Evolutionary conservation across 2,888 invertebrate genomes (phyloP).

Genomic region (Ctenicera cuprea): DNA sequence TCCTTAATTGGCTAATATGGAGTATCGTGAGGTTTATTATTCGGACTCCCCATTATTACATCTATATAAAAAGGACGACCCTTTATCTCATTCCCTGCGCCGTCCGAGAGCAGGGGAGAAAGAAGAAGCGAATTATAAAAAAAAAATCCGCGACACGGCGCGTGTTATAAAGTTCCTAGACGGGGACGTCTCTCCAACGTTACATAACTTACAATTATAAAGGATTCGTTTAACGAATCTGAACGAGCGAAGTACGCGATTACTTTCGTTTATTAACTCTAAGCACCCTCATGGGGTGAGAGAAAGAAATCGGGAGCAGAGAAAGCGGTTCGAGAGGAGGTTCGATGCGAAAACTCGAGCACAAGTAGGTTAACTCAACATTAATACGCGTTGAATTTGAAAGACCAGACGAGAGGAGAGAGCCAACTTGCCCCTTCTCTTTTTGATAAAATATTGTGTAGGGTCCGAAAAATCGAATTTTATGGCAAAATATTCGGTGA

Average conservation of each 20-base stretch:
- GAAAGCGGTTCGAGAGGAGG: slow-evolving; percentile 30
- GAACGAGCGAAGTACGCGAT: slow-evolving; percentile 42
- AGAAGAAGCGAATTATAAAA: not conserved
- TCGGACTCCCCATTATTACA: slow-evolving; percentile 11
- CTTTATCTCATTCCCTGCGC: not conserved
- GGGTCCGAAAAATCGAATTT: not conserved
- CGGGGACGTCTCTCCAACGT: slow-evolving; percentile 1
- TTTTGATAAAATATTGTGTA: not conserved
- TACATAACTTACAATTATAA: slow-evolving; percentile 29
- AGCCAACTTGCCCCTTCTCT: not conserved
- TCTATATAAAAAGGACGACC: not conserved
- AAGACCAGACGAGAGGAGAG: not conserved
- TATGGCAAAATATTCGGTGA: slow-evolving; percentile 1
- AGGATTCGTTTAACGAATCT: slow-evolving; percentile 37
- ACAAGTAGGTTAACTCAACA: slow-evolving; percentile 27
- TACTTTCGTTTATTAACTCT: slow-evolving; percentile 47
- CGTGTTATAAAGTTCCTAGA: slow-evolving; percentile 17
- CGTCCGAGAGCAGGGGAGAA: not conserved
- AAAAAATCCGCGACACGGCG: slow-evolving; percentile 14
- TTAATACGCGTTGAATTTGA: slow-evolving; percentile 12
- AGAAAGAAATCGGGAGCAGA: slow-evolving; percentile 18
- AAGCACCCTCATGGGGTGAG: slow-evolving; percentile 39
- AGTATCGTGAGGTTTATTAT: slow-evolving; percentile 17
- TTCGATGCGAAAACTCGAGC: slow-evolving; percentile 23
- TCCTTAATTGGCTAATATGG: slow-evolving; percentile 41